Evolutionary conservation across 2,888 invertebrate species (phyloP), one percentile per base, ranked within the genome.

Genomic region (Drosophila nigritarsus): DNA sequence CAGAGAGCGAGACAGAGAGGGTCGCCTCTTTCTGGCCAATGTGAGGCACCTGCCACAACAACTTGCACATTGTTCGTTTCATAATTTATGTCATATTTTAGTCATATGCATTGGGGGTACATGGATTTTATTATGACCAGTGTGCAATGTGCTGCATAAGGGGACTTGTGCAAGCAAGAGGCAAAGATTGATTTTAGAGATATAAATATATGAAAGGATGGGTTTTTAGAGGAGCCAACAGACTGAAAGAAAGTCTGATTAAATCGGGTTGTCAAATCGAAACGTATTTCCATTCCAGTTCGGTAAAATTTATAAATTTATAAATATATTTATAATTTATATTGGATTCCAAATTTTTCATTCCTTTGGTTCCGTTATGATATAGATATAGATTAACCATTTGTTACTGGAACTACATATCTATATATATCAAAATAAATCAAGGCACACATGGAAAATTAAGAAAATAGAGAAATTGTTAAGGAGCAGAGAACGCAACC

Each of bases 41-140:
- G 38, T 55, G 83, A 50, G 63, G 82, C 87, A 87, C 83, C 87
- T 83, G 83, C 53, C 72, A 50, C 82, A 81, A 51, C 48, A 70
- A 78, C 82, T 60, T 66, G 55, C 51, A 66, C 29, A 67, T 30
- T 64, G 51, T 55, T 65, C 72, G 76, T 89, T 89, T 72, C 83
- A 85, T 90, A 90, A 85, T 85, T 85, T 88, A 85, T 83, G 70
- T 78, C 71, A 87, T 83, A 73, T 74, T 76, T 79, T 72, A 69
- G 70, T 65, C 59, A 62, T 50, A 59, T 67, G 48, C 66, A 56
- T 50, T 29, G 50, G 66, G 59, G 42, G 54, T 60, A 45, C 29
- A 36, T 56, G 27, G 54, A 60, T 49, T 78, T 50, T 50, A 24
- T 51, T 50, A 50, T 53, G 56, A 48, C 36, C 50, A 40, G 50